These are phyloP conservation scores for Limnephilus lunatus DNA, from an alignment of 2,888 invertebrate species.

Conservation along the genomic window DNA sequence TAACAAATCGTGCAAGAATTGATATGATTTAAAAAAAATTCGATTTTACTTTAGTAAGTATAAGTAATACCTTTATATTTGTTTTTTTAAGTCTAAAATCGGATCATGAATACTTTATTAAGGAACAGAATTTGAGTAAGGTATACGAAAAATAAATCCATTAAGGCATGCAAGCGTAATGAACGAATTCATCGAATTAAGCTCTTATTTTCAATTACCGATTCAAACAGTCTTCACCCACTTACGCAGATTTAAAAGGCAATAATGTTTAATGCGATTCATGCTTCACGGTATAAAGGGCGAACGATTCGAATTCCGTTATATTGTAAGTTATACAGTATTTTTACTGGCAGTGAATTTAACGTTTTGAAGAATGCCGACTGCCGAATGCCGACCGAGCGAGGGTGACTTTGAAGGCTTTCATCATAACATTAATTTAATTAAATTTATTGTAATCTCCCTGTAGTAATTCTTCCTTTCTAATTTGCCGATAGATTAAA, in stretches of 20 bases:
- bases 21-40: neutral
- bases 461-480: neutral
- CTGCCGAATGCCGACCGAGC: neutral
- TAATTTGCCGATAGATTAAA: neutral
- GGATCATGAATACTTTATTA: neutral
- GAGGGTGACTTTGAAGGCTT: constrained; percentile 45
- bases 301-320: constrained; percentile 17
- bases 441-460: constrained; percentile 48
- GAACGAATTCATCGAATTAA: neutral
- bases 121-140: neutral
- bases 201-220: neutral
- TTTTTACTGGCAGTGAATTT: constrained; percentile 29
- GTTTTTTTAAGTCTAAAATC: neutral
- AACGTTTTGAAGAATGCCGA: neutral
- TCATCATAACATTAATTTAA: constrained; percentile 44
- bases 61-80: neutral
- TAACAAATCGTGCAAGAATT: neutral
- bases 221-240: neutral
- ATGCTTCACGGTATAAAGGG: neutral
- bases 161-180: neutral
- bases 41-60: too few relatives aligned
- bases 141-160: neutral
- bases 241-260: neutral
- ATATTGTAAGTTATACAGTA: constrained; percentile 19
- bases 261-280: neutral